These are phyloP conservation scores for Macropodus opercularis DNA, from an alignment of 2,797 vertebrate genomes.

Conservation along the genomic window DNA sequence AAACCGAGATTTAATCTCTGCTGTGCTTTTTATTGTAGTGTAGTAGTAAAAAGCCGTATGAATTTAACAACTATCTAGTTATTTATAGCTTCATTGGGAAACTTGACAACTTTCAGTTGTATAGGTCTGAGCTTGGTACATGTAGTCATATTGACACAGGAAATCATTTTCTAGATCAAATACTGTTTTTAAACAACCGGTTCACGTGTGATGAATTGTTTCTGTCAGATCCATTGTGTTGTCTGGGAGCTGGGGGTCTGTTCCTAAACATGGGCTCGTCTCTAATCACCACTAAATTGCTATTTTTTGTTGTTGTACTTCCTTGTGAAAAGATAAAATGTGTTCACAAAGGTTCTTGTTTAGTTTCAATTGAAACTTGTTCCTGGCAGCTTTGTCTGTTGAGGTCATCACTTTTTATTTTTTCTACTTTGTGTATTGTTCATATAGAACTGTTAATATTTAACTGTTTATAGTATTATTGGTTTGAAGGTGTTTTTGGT, in stretches of 20 bases:
- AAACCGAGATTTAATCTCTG: neutral
- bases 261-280: neutral
- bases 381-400: slow-evolving; percentile 67
- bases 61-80: neutral
- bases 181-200: neutral
- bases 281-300: slow-evolving; percentile 17
- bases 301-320: slow-evolving; percentile 19
- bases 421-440: slow-evolving; percentile 37
- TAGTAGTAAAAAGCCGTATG: too few relatives aligned
- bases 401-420: slow-evolving; percentile 34
- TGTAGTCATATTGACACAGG: slow-evolving; percentile 4
- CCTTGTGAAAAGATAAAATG: slow-evolving; percentile 45
- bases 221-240: neutral
- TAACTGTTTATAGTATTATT: slow-evolving; percentile 51
- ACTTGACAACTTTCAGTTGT: too few relatives aligned
- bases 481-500: slow-evolving; percentile 5
- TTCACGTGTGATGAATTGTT: neutral
- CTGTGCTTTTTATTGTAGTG: neutral
- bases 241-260: slow-evolving; percentile 9
- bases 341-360: slow-evolving; percentile 48
- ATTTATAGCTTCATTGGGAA: too few relatives aligned
- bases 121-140: slow-evolving; percentile 21
- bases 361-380: slow-evolving; percentile 77
- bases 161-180: neutral
- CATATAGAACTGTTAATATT: slow-evolving; percentile 61